These are phyloP conservation scores for Camelus bactrianus DNA, from an alignment of 2,113 vertebrate genomes.

Conservation along the genomic window DNA sequence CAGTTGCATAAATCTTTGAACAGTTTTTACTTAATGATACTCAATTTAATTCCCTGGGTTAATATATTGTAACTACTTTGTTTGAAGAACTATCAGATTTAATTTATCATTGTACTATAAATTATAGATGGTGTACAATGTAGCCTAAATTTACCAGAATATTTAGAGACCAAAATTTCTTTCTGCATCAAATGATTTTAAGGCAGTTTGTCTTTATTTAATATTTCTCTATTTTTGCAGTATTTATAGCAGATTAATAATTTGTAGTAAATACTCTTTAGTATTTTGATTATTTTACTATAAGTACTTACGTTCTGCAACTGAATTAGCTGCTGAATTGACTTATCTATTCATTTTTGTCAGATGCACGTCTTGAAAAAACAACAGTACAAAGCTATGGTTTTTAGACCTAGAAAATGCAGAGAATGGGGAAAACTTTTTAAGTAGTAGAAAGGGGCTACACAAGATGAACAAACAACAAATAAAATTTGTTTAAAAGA, in stretches of 20 bases:
- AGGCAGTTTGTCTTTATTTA: not conserved
- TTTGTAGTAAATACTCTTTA: not conserved
- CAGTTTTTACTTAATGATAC: not conserved
- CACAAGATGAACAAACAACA: not conserved
- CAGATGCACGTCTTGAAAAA: not conserved
- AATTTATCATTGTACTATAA: not conserved
- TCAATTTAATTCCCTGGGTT: slow-evolving; percentile 27
- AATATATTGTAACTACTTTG: not conserved
- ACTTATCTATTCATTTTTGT: not conserved
- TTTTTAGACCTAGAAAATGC: not conserved
- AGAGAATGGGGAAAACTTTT: not conserved
- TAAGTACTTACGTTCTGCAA: not conserved
- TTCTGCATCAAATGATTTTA: slow-evolving; percentile 29
- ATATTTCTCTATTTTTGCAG: slow-evolving; percentile 9
- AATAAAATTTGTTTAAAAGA: not conserved
- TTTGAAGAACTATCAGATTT: not conserved
- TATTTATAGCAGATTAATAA: not conserved
- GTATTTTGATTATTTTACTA: slow-evolving; percentile 24
- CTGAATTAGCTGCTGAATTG: slow-evolving; percentile 3
- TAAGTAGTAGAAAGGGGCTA: not conserved
- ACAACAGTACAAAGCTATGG: not conserved
- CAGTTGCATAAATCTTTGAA: slow-evolving; percentile 8
- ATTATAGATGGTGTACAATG: not conserved
- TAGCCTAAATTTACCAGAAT: not conserved
- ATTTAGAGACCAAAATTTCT: slow-evolving; percentile 15